These are phyloP conservation scores for Drosophila nannoptera DNA, from an alignment of 1,140 invertebrate species.

Conservation along the genomic window DNA sequence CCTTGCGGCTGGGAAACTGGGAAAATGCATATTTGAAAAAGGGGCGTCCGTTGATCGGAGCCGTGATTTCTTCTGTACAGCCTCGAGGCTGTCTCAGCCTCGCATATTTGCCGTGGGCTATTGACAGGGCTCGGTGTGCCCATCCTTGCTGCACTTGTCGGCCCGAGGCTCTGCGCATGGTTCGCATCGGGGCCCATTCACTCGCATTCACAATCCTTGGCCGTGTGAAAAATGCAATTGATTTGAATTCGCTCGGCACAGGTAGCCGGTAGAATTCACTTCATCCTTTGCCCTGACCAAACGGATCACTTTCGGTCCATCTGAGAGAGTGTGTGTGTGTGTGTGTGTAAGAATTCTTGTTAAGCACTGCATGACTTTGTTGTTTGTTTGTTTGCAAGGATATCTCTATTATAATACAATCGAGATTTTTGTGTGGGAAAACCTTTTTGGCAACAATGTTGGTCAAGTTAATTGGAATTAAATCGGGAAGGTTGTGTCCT, in stretches of 20 bases:
- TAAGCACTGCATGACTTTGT: constrained; percentile 72
- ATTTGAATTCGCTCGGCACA: constrained; percentile 67
- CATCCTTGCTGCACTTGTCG: constrained; percentile 64
- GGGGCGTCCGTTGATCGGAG: no score
- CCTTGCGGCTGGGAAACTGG: constrained; percentile 44
- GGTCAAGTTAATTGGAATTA: constrained; percentile 65
- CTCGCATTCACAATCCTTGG: constrained; percentile 16
- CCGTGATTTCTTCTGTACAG: no score
- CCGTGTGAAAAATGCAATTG: constrained; percentile 69
- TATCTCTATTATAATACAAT: constrained; percentile 58
- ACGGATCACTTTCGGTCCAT: constrained; percentile 64
- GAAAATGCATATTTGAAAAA: constrained; percentile 23
- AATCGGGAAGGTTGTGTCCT: constrained; percentile 39
- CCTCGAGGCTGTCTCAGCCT: constrained; percentile 53
- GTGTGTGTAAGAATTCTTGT: constrained; percentile 67
- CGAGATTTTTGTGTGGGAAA: constrained; percentile 57
- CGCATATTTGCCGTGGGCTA: constrained; percentile 49
- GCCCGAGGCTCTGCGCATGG: constrained; percentile 33
- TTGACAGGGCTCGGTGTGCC: constrained; percentile 22
- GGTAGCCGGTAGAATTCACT: constrained; percentile 52
- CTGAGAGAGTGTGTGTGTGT: constrained; percentile 45
- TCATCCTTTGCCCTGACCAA: constrained; percentile 60
- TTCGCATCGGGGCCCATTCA: constrained; percentile 57
- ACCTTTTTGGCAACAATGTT: constrained; percentile 35
- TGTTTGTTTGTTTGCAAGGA: constrained; percentile 57